Evolutionary conservation across 1,140 invertebrate species (phyloP).

Genomic region (Myzus persicae): DNA sequence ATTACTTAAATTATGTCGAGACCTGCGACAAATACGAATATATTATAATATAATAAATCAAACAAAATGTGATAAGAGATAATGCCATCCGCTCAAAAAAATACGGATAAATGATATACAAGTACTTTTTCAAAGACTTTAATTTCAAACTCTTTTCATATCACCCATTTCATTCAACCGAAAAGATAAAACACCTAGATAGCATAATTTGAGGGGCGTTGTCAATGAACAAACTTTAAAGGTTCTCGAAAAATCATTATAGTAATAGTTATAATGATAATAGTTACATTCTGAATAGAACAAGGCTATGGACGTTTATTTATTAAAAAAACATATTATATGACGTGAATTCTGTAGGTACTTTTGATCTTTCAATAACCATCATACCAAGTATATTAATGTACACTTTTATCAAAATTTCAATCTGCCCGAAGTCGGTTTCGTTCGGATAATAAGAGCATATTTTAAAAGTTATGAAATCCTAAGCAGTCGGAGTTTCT

Average conservation of each 20-base stretch:
- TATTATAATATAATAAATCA: not conserved
- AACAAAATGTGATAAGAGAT: not conserved
- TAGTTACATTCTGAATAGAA: not conserved
- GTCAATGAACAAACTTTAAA: not conserved
- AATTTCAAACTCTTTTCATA: not conserved
- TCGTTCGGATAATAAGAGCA: not conserved
- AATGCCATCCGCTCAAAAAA: not conserved
- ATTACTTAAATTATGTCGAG: not conserved
- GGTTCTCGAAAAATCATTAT: not conserved
- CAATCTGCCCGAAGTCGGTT: not conserved
- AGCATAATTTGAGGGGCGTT: not conserved
- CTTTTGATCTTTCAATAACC: not conserved
- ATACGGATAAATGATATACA: not conserved
- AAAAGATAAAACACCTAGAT: slow-evolving; percentile 6
- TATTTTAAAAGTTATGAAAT: not conserved
- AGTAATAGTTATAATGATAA: not conserved
- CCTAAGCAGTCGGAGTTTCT: not conserved
- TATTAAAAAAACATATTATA: not conserved
- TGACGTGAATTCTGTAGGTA: not conserved
- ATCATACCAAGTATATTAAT: not conserved
- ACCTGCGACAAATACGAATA: not conserved
- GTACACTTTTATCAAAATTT: not conserved
- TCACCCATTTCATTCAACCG: not conserved
- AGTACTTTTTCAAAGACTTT: not conserved
- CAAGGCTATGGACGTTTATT: not conserved